A percentile compares a stretch with the other conserved stretches of the same genome.
Conservation (phyloP, 23 tunicate genomes). For the Pegea sp. region DNA sequence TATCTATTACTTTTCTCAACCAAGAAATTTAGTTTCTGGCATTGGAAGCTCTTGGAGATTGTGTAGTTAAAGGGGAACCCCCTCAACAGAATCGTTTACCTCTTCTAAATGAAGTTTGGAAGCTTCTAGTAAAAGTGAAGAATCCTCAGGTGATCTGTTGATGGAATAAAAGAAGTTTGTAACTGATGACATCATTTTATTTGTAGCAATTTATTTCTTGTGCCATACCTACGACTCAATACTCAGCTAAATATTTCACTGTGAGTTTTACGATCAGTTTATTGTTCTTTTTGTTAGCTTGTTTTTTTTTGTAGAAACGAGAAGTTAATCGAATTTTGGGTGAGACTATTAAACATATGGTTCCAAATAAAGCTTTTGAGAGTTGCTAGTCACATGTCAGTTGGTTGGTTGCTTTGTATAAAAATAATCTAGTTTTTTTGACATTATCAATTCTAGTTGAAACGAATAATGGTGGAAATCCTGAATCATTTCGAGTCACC, state of each 20-base stretch:
- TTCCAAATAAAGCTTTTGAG: slow-evolving; percentile 63
- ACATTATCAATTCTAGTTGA: no score
- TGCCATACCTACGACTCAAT: slow-evolving; percentile 51
- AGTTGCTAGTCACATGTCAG: slow-evolving; percentile 18
- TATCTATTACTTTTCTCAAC: neutral
- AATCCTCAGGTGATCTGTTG: slow-evolving; percentile 13
- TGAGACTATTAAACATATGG: slow-evolving; percentile 79
- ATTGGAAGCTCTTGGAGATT: slow-evolving; percentile 29
- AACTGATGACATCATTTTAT: neutral
- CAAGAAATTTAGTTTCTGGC: slow-evolving; percentile 6
- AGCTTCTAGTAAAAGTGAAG: slow-evolving; percentile 23
- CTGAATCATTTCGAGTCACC: slow-evolving; percentile 24
- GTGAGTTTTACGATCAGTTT: no score
- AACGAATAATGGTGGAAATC: slow-evolving; percentile 18
- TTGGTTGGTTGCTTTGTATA: no score
- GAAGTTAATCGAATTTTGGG: slow-evolving; percentile 66
- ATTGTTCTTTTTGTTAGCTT: neutral
- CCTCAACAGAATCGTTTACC: slow-evolving; percentile 30
- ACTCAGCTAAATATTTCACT: slow-evolving; percentile 40
- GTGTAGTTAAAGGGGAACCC: slow-evolving; percentile 23
- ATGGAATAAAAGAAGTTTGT: neutral
- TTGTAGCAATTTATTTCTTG: slow-evolving; percentile 42
- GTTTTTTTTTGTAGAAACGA: slow-evolving; percentile 16
- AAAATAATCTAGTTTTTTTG: no score
- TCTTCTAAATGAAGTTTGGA: slow-evolving; percentile 67